Evolutionary conservation across 2,888 invertebrate genomes (phyloP), one percentile per base, ranked within the genome.

Genomic region (Phengaris alcon): DNA sequence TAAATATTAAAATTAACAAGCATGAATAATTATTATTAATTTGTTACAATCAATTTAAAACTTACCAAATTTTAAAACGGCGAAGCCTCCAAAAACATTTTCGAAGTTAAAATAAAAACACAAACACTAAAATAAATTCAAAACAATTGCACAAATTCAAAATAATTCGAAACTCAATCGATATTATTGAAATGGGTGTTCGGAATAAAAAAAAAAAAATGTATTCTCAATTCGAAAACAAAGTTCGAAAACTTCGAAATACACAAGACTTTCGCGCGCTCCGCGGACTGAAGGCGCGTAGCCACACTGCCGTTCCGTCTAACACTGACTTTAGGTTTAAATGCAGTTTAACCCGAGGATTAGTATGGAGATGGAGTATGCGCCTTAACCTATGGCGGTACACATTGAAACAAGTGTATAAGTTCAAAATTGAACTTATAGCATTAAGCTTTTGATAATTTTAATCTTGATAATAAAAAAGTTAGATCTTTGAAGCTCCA

Each of bases 241-340:
- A 68, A 10, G 69, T 75, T 75, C 75, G 75, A 68, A 54, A 54
- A 10, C 55, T 75, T 75, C 75, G 75, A 68, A 54, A 54, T 51
- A 51, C 70, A 22, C 69, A 68, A 75, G 44, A 46, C 46, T 46
- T 75, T 75, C 75, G 75, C 75, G 75, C 75, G 75, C 46, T 70
- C 55, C 68, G 10, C 55, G 57, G 69, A n/a, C 57, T 44, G 9
- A 13, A 48, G 75, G 70, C 75, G 75, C 48, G 69, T 70, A 51
- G 13, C 48, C 57, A 51, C 75, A 12, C 22, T 22, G 55, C 55
- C 68, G 70, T 55, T 57, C 48, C 22, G 75, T 75, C 69, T 57
- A 69, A 70, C 75, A 75, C 75, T 75, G 75, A 22, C 75, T 75
- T 75, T 48, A 70, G 2, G 35, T 9, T 70, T 70, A 15, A 57